phyloP scores from a whole-genome alignment of 2,113 vertebrate genomes.

The Micronycteris hirsuta region DNA sequence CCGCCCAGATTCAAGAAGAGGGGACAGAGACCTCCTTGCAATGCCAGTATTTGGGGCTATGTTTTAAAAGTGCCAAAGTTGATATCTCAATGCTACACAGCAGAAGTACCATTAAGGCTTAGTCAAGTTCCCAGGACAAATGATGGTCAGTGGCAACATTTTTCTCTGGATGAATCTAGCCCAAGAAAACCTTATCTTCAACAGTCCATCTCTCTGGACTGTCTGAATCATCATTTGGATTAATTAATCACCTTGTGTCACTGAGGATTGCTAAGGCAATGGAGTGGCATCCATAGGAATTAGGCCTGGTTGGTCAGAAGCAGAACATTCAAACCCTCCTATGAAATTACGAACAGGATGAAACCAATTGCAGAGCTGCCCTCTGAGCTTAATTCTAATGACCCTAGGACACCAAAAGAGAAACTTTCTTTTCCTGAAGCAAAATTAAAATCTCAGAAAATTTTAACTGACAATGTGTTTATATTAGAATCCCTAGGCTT shows the following conservation, averaged over 20 bases:
- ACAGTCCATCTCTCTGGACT: not conserved
- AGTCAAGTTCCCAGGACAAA: not conserved
- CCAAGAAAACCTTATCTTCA: not conserved
- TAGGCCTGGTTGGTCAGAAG: not conserved
- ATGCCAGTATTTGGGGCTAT: not conserved
- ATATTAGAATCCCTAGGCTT: not conserved
- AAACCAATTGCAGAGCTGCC: not conserved
- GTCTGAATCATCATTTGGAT: not conserved
- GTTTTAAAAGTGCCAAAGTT: not conserved
- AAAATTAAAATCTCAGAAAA: slow-evolving; percentile 31
- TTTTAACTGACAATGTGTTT: not conserved
- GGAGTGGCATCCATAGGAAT: not conserved
- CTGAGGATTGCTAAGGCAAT: not conserved
- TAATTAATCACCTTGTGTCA: not conserved
- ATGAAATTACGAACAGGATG: not conserved
- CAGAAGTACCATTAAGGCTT: not conserved
- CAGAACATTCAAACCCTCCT: not conserved
- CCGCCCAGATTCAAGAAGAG: not conserved
- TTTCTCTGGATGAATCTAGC: not conserved
- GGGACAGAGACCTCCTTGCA: not conserved
- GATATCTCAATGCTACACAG: not conserved
- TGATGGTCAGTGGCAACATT: not conserved
- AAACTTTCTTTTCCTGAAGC: not conserved
- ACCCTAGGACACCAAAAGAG: not conserved
- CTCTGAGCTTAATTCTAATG: not conserved